Evolutionary conservation across 2,888 invertebrate genomes (phyloP), one percentile per base, ranked within the genome.

Genomic region (Eilema griseolum): DNA sequence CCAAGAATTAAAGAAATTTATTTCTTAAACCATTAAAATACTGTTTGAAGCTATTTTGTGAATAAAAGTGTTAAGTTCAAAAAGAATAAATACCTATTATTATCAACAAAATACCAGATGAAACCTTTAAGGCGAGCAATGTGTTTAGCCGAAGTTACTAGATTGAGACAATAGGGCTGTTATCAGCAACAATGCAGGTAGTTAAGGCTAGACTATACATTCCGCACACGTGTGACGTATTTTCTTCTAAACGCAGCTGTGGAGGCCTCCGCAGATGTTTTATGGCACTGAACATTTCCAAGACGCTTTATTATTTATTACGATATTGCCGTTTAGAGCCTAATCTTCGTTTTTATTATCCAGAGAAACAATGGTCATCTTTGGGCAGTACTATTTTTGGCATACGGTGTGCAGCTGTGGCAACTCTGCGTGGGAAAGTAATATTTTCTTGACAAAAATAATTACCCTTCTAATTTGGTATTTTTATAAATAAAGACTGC

Each of bases 231-330:
- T 93, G 93, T 94, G 94, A 94, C 94, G 94, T 93, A 92, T 93
- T 93, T 94, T 91, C 92, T 89, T 87, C 86, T 85, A 83, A 90
- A 78, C 92, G 89, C 95, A 95, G 94, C 95, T 95, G 95, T 88
- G 88, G 82, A 91, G 91, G 91, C 90, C 92, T 90, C 84, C 86
- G 89, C 95, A 95, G 95, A 94, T 95, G 95, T 94, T 95, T 95
- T 95, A 95, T 92, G 94, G 89, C 89, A 87, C 90, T 89, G 93
- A 93, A 92, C 88, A 92, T 94, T 95, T 94, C 92, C 91, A 93
- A 94, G 93, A 90, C 92, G 90, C 85, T 92, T 93, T 93, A 92
- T 92, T 93, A 93, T 94, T 94, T 94, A 94, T 94, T 93, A 93
- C 92, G 89, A 93, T 93, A 94, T 93, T 93, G 92, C 93, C 90